A percentile compares a stretch with the other conserved stretches of the same genome.
phyloP scores from a whole-genome alignment of 1,140 invertebrate genomes.

The Anastrepha obliqua region DNA sequence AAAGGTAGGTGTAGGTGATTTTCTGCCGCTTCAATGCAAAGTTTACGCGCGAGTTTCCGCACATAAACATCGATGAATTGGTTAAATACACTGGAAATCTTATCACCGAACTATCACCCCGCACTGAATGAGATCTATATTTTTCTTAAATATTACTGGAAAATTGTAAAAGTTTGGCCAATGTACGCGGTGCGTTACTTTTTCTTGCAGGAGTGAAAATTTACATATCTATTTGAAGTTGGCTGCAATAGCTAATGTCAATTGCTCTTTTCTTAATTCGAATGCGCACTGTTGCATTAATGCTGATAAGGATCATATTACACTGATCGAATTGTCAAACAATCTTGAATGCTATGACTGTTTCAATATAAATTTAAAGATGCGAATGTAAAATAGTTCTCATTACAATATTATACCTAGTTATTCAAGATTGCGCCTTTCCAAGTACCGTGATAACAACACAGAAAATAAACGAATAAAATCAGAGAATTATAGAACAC shows the following conservation, averaged over 20 bases:
- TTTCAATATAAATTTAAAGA: no score
- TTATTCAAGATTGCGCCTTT: no score
- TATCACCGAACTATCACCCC: neutral
- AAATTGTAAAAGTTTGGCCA: neutral
- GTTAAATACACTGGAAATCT: neutral
- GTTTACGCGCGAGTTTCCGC: neutral
- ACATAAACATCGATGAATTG: neutral
- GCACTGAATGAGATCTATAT: neutral
- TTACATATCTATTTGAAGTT: conserved; percentile 37
- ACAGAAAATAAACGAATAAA: no score
- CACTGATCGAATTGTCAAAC: no score
- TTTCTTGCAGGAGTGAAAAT: conserved; percentile 35
- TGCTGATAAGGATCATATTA: no score
- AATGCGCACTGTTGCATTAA: neutral
- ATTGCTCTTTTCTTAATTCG: neutral
- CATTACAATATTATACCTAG: no score
- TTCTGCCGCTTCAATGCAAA: neutral
- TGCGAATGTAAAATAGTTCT: no score
- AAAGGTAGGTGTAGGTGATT: neutral
- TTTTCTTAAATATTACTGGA: neutral
- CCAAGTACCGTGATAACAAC: no score
- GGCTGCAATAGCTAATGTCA: conserved; percentile 12
- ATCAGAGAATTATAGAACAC: no score
- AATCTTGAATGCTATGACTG: no score
- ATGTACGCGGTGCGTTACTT: neutral